Base-by-base conservation (phyloP, 2,888 invertebrate genomes). In the Anarsia innoxiella region DNA sequence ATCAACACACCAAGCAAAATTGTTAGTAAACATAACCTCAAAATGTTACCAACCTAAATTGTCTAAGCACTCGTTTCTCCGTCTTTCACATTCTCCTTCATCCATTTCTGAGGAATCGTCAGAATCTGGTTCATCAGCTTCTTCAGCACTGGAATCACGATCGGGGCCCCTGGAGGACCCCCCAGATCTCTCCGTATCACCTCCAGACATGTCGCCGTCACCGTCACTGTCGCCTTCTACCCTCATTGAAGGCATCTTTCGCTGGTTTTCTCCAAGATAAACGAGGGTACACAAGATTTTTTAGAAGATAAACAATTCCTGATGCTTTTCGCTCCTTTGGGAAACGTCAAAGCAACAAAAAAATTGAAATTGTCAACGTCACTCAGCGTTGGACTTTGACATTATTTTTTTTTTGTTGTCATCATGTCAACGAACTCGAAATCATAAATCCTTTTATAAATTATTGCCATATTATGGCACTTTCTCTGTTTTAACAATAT, bases 31-130 rank as follows among this genome's bases (percentile, higher is more conserved):
- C 83, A 84, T 84, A 84, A 84, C 84, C 84, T 82, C 53, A 59
- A 68, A 63, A 29, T 5, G 10, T 15, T 36, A 64, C 66, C 35
- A 40, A 88, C 89, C 78, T 68, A 97, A 86, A 66, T 95, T 95
- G 57, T 95, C 93, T 50, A 95, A 87, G 56, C 94, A 93, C 63
- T 95, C 94, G 49, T 88, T 90, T 46, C 95, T 86, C 36, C 95
- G 86, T 40, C 90, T 88, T 63, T 96, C 96, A 55, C 95, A 96
- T 77, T 96, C 96, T 48, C 90, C 92, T 66, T 95, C 96, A 70
- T 97, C 96, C 92, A 97, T 92, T 78, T 97, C 97, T 38, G 91
- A 91, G 41, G 93, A 93, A 68, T 93, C 93, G 77, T 93, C 93
- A 10, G 93, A 92, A 53, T 93, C 93, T n/a, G 89, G 91, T 56